Conservation (phyloP, 1,140 invertebrate genomes). For the Sinonovacula constricta region DNA sequence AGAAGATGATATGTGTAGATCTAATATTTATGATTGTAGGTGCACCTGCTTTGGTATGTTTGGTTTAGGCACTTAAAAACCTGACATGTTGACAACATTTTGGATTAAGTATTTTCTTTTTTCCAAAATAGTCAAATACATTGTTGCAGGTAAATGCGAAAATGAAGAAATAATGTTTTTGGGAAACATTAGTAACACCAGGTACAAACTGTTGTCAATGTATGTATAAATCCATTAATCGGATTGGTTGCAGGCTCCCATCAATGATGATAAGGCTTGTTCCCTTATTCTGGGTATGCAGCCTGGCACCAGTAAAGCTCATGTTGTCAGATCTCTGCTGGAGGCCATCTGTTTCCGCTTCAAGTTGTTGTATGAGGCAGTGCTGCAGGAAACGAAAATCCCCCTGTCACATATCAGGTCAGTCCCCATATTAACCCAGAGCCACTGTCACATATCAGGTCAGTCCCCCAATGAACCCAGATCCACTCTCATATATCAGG, state of each 20-base stretch:
- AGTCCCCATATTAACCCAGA: too few relatives aligned
- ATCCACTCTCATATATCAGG: too few relatives aligned
- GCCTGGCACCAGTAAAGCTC: conserved; percentile 86
- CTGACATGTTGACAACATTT: too few relatives aligned
- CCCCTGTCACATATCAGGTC: conserved; percentile 69
- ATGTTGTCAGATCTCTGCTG: conserved; percentile 85
- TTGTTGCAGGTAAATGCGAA: neutral
- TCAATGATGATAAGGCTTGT: conserved; percentile 90
- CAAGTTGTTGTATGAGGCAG: conserved; percentile 85
- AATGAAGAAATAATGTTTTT: neutral
- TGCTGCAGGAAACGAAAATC: conserved; percentile 76
- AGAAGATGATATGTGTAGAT: too few relatives aligned
- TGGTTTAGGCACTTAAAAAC: too few relatives aligned
- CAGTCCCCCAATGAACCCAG: too few relatives aligned
- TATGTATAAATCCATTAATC: neutral
- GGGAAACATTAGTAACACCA: too few relatives aligned
- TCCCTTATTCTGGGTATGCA: conserved; percentile 92
- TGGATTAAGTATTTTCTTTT: too few relatives aligned
- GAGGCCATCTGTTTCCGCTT: conserved; percentile 93
- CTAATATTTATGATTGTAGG: too few relatives aligned
- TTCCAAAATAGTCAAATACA: neutral
- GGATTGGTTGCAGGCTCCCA: conserved; percentile 84
- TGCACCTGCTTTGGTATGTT: too few relatives aligned
- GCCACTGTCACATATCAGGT: too few relatives aligned
- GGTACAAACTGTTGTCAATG: neutral